phyloP scores from a whole-genome alignment of 35 echinoderm and acorn worm genomes.

The Patiria miniata region DNA sequence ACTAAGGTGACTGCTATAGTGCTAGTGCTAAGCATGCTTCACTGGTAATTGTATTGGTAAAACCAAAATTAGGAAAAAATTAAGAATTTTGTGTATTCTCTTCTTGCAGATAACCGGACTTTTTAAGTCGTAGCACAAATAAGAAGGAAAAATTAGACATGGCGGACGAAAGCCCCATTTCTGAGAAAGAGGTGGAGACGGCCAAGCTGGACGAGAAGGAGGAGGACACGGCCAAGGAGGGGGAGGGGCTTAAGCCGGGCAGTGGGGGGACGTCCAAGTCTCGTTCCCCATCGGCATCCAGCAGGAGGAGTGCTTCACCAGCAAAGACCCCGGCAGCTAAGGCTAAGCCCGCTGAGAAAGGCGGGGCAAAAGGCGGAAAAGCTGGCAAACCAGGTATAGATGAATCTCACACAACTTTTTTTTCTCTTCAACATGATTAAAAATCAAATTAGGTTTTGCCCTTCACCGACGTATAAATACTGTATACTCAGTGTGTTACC shows the following conservation, averaged over 20 bases:
- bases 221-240: slow-evolving; percentile 36
- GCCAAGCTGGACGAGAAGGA: slow-evolving; percentile 64
- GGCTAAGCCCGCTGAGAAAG: slow-evolving; percentile 20
- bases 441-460: too few species aligned
- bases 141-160: background rate
- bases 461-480: too few species aligned
- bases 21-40: too few species aligned
- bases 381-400: slow-evolving; percentile 27
- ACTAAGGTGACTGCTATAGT: too few species aligned
- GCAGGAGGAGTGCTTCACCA: slow-evolving; percentile 19
- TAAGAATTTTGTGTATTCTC: too few species aligned
- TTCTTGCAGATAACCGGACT: background rate
- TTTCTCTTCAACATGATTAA: too few species aligned
- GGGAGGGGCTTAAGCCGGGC: background rate
- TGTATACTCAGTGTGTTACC: too few species aligned
- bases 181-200: slow-evolving; percentile 53
- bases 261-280: background rate
- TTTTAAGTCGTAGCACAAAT: background rate
- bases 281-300: background rate
- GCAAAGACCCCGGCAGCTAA: slow-evolving; percentile 11
- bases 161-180: slow-evolving; percentile 30
- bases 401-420: too few species aligned
- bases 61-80: too few species aligned
- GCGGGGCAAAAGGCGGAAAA: slow-evolving; percentile 2
- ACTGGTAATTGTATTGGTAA: too few species aligned